phyloP scores from a whole-genome alignment of 2,888 invertebrate genomes.

The Drosophila eohydei region DNA sequence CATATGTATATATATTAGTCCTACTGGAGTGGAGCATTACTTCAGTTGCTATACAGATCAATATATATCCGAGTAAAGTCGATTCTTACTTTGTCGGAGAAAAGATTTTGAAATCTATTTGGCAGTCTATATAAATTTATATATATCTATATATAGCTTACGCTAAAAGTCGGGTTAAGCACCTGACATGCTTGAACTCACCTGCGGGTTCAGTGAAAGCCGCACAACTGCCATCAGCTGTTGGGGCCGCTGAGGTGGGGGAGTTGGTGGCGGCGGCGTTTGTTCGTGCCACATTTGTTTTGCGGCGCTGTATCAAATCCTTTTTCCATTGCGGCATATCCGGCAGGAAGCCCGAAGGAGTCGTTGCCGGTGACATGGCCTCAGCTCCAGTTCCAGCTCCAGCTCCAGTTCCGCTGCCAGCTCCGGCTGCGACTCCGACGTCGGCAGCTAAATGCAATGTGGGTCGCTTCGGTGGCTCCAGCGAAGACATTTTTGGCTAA shows the following conservation, averaged over 20 bases:
- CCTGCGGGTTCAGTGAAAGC: conserved; percentile 66
- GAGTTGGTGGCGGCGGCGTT: conserved; percentile 52
- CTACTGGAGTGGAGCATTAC: no score
- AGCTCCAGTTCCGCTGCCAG: conserved; percentile 11
- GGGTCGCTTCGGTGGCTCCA: conserved; percentile 46
- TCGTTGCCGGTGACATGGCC: conserved; percentile 40
- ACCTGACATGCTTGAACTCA: conserved; percentile 37
- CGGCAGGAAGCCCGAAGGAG: conserved; percentile 67
- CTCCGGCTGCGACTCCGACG: conserved; percentile 19
- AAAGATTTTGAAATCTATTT: neutral
- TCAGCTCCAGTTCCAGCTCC: conserved; percentile 32
- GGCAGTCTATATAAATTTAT: neutral
- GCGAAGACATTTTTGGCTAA: conserved; percentile 56
- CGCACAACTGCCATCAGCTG: conserved; percentile 58
- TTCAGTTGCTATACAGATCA: neutral
- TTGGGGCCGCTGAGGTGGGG: conserved; percentile 36
- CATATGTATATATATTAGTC: neutral
- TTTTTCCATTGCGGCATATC: conserved; percentile 92
- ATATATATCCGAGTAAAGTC: neutral
- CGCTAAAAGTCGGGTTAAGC: conserved; percentile 4
- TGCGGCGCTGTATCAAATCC: conserved; percentile 91
- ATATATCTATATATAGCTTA: neutral
- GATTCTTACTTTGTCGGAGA: neutral
- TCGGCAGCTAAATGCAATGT: conserved; percentile 41
- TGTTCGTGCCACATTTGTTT: conserved; percentile 83